These are phyloP conservation scores for Hesperia comma DNA, from an alignment of 2,888 invertebrate species.

Conservation along the genomic window DNA sequence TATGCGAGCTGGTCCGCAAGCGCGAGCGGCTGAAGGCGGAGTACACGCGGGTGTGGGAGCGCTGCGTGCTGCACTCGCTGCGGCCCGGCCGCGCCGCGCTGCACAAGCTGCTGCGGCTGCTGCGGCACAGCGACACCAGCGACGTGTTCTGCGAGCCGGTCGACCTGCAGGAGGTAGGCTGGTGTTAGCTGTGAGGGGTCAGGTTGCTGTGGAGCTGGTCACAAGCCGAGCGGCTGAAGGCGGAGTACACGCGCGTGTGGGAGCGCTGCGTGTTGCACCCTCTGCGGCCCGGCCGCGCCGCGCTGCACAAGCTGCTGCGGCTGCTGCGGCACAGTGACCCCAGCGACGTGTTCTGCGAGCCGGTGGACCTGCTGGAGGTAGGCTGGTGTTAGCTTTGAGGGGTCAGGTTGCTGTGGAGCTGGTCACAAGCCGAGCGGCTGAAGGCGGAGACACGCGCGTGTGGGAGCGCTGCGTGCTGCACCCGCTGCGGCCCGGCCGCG, in stretches of 20 bases:
- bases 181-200: too few relatives aligned
- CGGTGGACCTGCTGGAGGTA: conserved; percentile 93
- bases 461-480: conserved; percentile 92
- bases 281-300: conserved; percentile 92
- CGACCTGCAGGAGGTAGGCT: conserved; percentile 88
- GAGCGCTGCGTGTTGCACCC: conserved; percentile 92
- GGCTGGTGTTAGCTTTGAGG: too few relatives aligned
- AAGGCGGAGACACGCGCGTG: conserved; percentile 92
- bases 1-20: conserved; percentile 97
- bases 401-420: conserved; percentile 93
- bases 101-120: conserved; percentile 89
- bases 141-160: conserved; percentile 97
- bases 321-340: conserved; percentile 91
- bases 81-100: conserved; percentile 92
- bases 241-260: conserved; percentile 90
- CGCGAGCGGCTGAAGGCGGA: conserved; percentile 97
- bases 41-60: conserved; percentile 89
- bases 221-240: conserved; percentile 97
- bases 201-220: conserved; percentile 96
- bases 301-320: conserved; percentile 90
- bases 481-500: conserved; percentile 91
- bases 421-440: conserved; percentile 96
- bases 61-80: conserved; percentile 91
- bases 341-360: conserved; percentile 95
- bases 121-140: conserved; percentile 91